Conservation (phyloP, 2,888 invertebrate species). For the Tenthredo scrophulariae region DNA sequence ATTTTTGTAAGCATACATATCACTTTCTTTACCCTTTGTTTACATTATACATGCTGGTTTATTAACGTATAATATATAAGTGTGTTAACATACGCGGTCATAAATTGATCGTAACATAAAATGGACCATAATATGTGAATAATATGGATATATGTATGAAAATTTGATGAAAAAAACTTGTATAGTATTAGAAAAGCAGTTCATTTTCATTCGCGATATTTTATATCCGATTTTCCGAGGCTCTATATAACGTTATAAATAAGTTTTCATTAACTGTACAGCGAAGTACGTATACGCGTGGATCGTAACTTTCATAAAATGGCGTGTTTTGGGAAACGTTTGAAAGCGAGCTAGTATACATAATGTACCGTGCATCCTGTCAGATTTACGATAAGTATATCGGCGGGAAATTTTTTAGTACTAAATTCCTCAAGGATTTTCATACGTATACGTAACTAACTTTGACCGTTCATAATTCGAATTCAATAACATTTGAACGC, state of each 20-base stretch:
- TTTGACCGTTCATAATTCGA: neutral
- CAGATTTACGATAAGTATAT: neutral
- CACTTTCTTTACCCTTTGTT: neutral
- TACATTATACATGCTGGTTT: neutral
- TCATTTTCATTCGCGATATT: neutral
- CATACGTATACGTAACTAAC: neutral
- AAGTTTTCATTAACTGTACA: neutral
- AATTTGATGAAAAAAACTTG: neutral
- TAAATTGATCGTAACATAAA: neutral
- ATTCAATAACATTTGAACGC: slow-evolving; percentile 8
- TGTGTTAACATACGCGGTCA: neutral
- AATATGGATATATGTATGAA: neutral
- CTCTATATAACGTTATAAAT: neutral
- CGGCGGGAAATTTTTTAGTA: neutral
- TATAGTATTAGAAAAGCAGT: neutral
- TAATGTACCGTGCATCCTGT: neutral
- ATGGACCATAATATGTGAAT: neutral
- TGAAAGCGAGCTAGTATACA: neutral
- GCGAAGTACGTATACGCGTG: neutral
- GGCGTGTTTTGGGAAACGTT: slow-evolving; percentile 30
- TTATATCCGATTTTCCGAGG: neutral
- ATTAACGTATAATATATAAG: neutral
- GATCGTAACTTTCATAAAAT: slow-evolving; percentile 24
- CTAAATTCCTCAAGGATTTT: neutral
- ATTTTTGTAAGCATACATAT: neutral